These are phyloP conservation scores for Uromys caudimaculatus DNA, from an alignment of 2,797 vertebrate genomes.

Conservation along the genomic window DNA sequence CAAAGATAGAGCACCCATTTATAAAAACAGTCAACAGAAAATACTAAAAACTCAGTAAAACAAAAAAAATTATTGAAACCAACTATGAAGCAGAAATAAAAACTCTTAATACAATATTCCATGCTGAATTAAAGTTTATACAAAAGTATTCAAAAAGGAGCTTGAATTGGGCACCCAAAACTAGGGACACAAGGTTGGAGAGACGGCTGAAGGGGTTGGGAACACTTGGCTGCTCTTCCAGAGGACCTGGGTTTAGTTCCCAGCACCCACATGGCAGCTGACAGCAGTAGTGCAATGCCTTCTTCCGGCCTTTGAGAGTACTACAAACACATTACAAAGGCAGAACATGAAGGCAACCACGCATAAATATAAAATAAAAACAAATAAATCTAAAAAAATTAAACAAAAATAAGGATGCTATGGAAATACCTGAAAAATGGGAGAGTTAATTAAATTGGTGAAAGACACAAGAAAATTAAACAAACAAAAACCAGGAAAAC, in stretches of 20 bases:
- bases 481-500: not conserved
- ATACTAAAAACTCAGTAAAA: not conserved
- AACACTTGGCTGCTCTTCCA: not conserved
- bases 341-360: not conserved
- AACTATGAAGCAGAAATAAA: constrained; percentile 39
- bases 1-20: not conserved
- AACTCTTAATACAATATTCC: not conserved
- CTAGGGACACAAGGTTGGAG: not conserved
- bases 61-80: not conserved
- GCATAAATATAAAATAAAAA: not conserved
- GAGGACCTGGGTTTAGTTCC: not conserved
- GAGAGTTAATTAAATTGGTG: not conserved
- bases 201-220: not conserved
- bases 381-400: not conserved
- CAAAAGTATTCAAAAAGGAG: constrained; percentile 14
- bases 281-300: not conserved
- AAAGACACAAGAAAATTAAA: not conserved
- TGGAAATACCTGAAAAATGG: not conserved
- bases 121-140: constrained; percentile 5
- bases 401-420: not conserved
- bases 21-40: constrained; percentile 29
- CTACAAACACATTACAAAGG: not conserved
- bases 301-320: not conserved
- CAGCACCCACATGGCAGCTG: not conserved
- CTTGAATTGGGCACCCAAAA: not conserved